Conservation (phyloP, 1,140 invertebrate species). For the Drosophila equinoxialis region DNA sequence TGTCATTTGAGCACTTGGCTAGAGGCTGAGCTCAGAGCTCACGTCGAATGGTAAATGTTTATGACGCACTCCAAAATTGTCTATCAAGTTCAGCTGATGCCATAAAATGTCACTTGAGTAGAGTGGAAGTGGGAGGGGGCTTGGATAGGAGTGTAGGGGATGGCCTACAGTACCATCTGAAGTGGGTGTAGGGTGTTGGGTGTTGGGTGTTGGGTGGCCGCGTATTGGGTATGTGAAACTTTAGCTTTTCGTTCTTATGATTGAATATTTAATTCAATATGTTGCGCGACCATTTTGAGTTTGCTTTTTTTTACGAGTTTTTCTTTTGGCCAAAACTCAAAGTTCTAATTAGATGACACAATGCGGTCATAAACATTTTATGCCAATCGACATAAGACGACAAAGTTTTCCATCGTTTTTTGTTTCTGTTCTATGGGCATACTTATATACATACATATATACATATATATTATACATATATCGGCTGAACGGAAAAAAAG, state of each 20-base stretch:
- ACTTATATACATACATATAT: background rate
- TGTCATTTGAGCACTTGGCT: constrained; percentile 5
- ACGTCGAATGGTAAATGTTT: constrained; percentile 79
- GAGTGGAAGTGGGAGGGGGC: background rate
- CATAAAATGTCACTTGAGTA: constrained; percentile 70
- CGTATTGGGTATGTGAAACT: constrained; percentile 43
- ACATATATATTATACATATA: background rate
- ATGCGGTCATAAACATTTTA: constrained; percentile 47
- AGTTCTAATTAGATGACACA: constrained; percentile 45
- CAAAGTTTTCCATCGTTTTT: constrained; percentile 33
- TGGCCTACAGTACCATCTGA: too few relatives aligned
- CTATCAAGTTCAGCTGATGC: constrained; percentile 78
- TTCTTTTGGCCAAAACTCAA: background rate
- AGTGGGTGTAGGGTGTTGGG: constrained; percentile 2
- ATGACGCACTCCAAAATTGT: constrained; percentile 77
- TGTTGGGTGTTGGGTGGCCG: background rate
- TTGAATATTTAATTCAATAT: constrained; percentile 81
- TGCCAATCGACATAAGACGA: constrained; percentile 18
- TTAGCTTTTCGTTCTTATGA: constrained; percentile 69
- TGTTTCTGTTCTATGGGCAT: background rate
- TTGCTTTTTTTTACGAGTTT: constrained; percentile 48
- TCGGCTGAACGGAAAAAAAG: background rate
- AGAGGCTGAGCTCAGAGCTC: constrained; percentile 33
- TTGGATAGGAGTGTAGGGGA: background rate
- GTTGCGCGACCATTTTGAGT: constrained; percentile 58